Evolutionary conservation across 2,888 invertebrate genomes (phyloP).

Genomic region (Nomada ferruginata): DNA sequence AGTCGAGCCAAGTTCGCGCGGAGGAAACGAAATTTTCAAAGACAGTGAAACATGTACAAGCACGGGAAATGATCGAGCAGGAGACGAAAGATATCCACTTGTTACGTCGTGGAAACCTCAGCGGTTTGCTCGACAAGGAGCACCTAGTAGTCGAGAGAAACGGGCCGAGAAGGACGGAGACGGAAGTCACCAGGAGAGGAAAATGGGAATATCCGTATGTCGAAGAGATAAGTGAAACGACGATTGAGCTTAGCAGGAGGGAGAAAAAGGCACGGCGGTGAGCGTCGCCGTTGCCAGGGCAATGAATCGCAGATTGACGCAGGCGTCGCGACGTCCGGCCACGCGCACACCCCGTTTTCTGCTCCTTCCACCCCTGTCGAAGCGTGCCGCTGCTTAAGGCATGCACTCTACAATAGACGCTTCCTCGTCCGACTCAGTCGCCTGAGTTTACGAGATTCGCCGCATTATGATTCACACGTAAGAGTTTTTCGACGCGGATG

Average conservation of each 20-base stretch:
- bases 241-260: slow-evolving; percentile 54
- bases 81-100: slow-evolving; percentile 77
- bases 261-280: slow-evolving; percentile 58
- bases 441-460: slow-evolving; percentile 62
- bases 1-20: slow-evolving; percentile 1
- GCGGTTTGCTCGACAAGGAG: slow-evolving; percentile 37
- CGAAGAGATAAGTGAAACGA: slow-evolving; percentile 64
- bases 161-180: slow-evolving; percentile 1
- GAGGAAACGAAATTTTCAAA: slow-evolving; percentile 8
- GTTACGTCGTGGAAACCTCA: slow-evolving; percentile 68
- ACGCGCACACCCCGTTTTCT: slow-evolving; percentile 63
- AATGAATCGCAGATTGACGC: slow-evolving; percentile 81
- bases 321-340: slow-evolving; percentile 73
- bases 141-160: background rate
- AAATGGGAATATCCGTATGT: slow-evolving; percentile 64
- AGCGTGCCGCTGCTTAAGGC: slow-evolving; percentile 72
- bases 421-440: slow-evolving; percentile 57
- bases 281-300: slow-evolving; percentile 79
- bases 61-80: slow-evolving; percentile 43
- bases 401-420: slow-evolving; percentile 64
- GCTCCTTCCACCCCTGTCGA: slow-evolving; percentile 42
- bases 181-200: slow-evolving; percentile 42
- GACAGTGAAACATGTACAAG: slow-evolving; percentile 17
- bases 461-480: slow-evolving; percentile 66
- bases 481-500: slow-evolving; percentile 39